These are phyloP conservation scores for Scaptomyza graminum DNA, from an alignment of 1,140 invertebrate species.

Conservation along the genomic window DNA sequence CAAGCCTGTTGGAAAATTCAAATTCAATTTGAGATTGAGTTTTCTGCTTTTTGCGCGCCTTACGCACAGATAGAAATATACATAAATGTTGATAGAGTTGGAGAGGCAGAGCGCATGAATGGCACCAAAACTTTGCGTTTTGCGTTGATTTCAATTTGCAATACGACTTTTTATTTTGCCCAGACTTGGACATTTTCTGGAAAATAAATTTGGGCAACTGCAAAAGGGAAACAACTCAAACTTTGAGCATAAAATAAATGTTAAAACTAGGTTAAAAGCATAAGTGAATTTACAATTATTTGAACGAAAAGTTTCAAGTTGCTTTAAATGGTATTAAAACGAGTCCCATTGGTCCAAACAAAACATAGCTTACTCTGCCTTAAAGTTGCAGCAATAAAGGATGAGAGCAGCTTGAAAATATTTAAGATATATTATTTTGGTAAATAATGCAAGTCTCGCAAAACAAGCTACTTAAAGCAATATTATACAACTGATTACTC, in stretches of 20 bases:
- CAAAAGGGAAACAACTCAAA: conserved; percentile 7
- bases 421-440: no score
- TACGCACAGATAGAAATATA: conserved; percentile 24
- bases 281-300: conserved; percentile 13
- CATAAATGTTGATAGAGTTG: conserved; percentile 8
- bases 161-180: conserved; percentile 1
- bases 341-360: neutral
- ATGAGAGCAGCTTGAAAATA: neutral
- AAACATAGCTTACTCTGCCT: neutral
- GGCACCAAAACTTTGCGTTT: conserved; percentile 25
- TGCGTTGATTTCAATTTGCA: conserved; percentile 42
- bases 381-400: neutral
- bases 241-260: neutral
- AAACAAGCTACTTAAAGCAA: no score
- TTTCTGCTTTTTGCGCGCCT: conserved; percentile 69
- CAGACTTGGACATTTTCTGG: conserved; percentile 1
- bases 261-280: conserved; percentile 11
- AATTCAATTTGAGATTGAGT: conserved; percentile 81
- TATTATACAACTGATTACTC: no score
- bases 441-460: no score
- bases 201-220: conserved; percentile 16
- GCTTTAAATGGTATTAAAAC: neutral
- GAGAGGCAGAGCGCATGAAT: neutral
- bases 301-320: neutral
- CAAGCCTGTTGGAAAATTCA: conserved; percentile 63